Percentiles rank a stretch among this genome's conserved stretches.
Evolutionary conservation across 2,888 invertebrate genomes (phyloP).

Genomic region (Tenthredo mesomela): DNA sequence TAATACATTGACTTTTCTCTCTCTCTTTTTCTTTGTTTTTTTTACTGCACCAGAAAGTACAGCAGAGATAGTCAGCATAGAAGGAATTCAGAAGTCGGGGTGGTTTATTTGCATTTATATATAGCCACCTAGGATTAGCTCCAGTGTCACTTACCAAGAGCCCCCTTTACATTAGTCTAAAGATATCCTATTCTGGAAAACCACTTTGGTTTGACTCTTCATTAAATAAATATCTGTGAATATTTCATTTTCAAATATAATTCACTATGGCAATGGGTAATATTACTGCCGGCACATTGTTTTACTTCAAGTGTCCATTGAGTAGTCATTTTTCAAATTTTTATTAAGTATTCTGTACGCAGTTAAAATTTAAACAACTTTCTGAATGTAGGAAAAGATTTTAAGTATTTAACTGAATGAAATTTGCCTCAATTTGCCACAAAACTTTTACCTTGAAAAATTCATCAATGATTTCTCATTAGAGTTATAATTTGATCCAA

Average conservation of each 20-base stretch:
- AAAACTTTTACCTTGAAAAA: neutral
- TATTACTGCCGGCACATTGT: neutral
- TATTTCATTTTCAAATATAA: neutral
- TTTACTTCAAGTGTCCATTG: neutral
- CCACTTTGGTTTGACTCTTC: slow-evolving; percentile 30
- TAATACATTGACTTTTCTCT: neutral
- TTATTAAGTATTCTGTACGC: neutral
- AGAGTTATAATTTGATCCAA: neutral
- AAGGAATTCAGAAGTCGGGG: slow-evolving; percentile 71
- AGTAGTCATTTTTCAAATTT: neutral
- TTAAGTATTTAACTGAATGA: neutral
- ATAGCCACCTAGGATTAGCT: slow-evolving; percentile 66
- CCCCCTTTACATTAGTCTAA: slow-evolving; percentile 38
- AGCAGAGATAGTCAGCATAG: slow-evolving; percentile 39
- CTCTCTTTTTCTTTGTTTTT: neutral
- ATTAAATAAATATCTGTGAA: slow-evolving; percentile 31
- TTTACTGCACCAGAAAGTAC: slow-evolving; percentile 33
- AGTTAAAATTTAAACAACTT: neutral
- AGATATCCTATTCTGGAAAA: slow-evolving; percentile 49
- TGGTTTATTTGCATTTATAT: slow-evolving; percentile 77
- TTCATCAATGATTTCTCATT: neutral
- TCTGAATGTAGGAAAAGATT: neutral
- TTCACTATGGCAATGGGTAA: neutral
- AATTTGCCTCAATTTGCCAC: slow-evolving; percentile 10
- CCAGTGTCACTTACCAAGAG: slow-evolving; percentile 51